phyloP scores from a whole-genome alignment of 2,113 vertebrate genomes.

The Leptosomus discolor region DNA sequence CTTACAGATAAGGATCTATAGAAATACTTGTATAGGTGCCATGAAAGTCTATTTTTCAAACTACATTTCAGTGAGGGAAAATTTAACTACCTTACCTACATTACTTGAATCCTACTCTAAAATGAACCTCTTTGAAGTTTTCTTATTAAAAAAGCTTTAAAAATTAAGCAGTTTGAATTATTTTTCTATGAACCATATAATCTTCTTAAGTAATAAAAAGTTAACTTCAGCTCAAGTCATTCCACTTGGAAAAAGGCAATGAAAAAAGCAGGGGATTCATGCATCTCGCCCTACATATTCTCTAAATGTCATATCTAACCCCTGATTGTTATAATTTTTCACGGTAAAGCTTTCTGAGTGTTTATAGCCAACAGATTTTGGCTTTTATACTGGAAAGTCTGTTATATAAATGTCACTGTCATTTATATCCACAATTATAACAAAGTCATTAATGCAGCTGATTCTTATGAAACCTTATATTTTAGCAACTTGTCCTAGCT shows the following conservation, averaged over 20 bases:
- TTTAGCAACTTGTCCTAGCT: background rate
- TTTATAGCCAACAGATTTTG: slow-evolving; percentile 16
- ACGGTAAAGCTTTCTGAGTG: slow-evolving; percentile 17
- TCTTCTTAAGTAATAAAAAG: slow-evolving; percentile 38
- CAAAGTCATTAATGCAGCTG: background rate
- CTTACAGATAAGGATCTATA: slow-evolving; percentile 59
- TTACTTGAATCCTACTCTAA: slow-evolving; percentile 21
- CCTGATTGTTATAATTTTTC: background rate
- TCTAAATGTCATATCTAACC: background rate
- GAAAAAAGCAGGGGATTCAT: background rate
- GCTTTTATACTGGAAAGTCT: slow-evolving; percentile 40
- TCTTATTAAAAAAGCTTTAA: slow-evolving; percentile 55
- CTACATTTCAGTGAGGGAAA: slow-evolving; percentile 8
- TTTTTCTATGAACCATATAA: slow-evolving; percentile 41
- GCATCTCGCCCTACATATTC: background rate
- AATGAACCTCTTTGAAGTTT: slow-evolving; percentile 56
- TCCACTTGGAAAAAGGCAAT: background rate
- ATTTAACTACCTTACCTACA: slow-evolving; percentile 34
- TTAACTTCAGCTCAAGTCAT: slow-evolving; percentile 20
- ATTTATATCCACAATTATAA: background rate
- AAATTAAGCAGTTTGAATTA: slow-evolving; percentile 50
- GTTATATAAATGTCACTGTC: slow-evolving; percentile 24
- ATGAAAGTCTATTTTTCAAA: slow-evolving; percentile 46
- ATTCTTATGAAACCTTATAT: background rate
- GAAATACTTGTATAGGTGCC: slow-evolving; percentile 62